A percentile compares a stretch with the other conserved stretches of the same genome.
Evolutionary conservation across 1,140 invertebrate species (phyloP).

Genomic region (Geopemphigus sp.): DNA sequence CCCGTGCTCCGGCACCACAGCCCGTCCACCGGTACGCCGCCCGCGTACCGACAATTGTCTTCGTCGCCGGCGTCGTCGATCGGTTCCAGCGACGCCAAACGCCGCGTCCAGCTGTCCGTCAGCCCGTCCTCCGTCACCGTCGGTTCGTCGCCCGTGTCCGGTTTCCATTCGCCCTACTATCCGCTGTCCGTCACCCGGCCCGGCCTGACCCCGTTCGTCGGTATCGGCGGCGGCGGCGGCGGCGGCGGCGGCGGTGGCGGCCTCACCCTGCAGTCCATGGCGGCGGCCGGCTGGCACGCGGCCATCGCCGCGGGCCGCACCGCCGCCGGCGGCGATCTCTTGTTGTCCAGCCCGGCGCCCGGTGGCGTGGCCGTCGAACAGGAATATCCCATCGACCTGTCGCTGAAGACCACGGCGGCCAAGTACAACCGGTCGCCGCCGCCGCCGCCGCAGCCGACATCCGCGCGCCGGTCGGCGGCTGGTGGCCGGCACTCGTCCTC

Average conservation of each 20-base stretch:
- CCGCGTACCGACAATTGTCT: not conserved
- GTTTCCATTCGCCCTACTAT: constrained; percentile 53
- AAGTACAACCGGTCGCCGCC: constrained; percentile 35
- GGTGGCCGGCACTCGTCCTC: not conserved
- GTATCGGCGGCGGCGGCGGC: constrained; percentile 52
- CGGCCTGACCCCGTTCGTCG: constrained; percentile 56
- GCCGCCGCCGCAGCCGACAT: not conserved
- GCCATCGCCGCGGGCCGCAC: constrained; percentile 56
- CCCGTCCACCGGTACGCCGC: constrained; percentile 32
- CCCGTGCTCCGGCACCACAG: constrained; percentile 60
- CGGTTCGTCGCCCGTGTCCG: constrained; percentile 28
- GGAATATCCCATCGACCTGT: constrained; percentile 74
- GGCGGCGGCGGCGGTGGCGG: constrained; percentile 61
- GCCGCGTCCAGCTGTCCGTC: constrained; percentile 27
- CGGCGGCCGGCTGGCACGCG: constrained; percentile 53
- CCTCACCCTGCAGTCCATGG: too few relatives aligned
- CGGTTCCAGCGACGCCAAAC: constrained; percentile 27
- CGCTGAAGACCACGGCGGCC: constrained; percentile 54
- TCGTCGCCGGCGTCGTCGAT: constrained; percentile 35
- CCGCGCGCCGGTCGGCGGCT: constrained; percentile 41
- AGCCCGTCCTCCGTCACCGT: constrained; percentile 31
- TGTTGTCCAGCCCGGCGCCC: constrained; percentile 63
- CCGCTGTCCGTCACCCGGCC: constrained; percentile 57
- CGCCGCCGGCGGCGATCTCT: constrained; percentile 62
- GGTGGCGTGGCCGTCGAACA: constrained; percentile 63